phyloP scores from a whole-genome alignment of 92 coral and sea anemone species.

The Micromussa lordhowensis region DNA sequence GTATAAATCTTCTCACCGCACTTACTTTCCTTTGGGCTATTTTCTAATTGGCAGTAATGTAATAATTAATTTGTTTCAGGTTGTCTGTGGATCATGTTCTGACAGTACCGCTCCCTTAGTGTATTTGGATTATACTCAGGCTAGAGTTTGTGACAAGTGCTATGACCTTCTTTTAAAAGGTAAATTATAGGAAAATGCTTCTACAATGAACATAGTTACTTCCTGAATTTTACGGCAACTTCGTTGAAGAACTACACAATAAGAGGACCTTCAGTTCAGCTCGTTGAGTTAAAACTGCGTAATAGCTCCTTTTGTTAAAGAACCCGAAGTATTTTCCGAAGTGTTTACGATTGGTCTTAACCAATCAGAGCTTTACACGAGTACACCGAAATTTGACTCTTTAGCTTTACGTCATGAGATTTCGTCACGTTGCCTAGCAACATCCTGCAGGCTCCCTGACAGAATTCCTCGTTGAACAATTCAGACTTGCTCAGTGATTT shows the following conservation, averaged over 20 bases:
- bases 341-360: background rate
- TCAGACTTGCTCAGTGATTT: background rate
- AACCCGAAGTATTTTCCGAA: background rate
- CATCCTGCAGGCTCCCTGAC: background rate
- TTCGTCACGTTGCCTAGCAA: background rate
- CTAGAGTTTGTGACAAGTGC: conserved; percentile 93
- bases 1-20: no score
- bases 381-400: background rate
- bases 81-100: conserved; percentile 94
- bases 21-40: no score
- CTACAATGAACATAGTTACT: no score
- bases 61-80: conserved; percentile 53
- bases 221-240: no score
- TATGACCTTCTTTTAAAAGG: conserved; percentile 86
- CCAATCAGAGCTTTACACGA: background rate
- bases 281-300: no score
- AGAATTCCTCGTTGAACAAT: background rate
- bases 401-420: background rate
- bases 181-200: background rate
- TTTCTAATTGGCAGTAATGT: background rate
- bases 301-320: background rate
- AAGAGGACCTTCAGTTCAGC: no score
- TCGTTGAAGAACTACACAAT: no score
- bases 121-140: conserved; percentile 83
- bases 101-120: conserved; percentile 91